A percentile compares a stretch with the other conserved stretches of the same genome.
Evolutionary conservation across 2,113 vertebrate species (phyloP).

Genomic region (Atherinomorus stipes): DNA sequence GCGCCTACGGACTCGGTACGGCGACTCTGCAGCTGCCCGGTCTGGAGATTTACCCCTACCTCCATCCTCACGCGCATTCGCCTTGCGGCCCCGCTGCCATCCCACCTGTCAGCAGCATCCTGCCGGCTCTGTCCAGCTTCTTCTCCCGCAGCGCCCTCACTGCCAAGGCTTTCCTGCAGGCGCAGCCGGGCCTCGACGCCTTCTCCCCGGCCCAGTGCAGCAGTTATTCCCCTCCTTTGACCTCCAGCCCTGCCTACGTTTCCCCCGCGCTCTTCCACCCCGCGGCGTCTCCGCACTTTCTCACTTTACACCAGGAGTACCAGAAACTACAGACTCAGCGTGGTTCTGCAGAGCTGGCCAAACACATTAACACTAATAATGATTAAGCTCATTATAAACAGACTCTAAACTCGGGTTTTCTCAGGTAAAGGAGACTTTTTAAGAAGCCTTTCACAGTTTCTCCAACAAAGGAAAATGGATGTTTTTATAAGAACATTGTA

Average conservation of each 20-base stretch:
- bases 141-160: conserved; percentile 79
- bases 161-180: conserved; percentile 78
- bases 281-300: conserved; percentile 72
- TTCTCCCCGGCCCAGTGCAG: conserved; percentile 63
- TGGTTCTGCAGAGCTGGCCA: conserved; percentile 56
- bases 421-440: conserved; percentile 77
- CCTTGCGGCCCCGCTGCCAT: conserved; percentile 66
- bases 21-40: conserved; percentile 78
- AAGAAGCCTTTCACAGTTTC: conserved; percentile 12
- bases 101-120: conserved; percentile 82
- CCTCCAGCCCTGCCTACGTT: conserved; percentile 62
- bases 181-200: conserved; percentile 73
- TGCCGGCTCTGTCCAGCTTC: conserved; percentile 83
- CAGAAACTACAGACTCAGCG: conserved; percentile 78
- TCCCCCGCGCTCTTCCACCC: conserved; percentile 77
- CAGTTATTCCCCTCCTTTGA: conserved; percentile 65
- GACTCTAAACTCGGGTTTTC: conserved; percentile 59
- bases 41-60: conserved; percentile 80
- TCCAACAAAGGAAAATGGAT: conserved; percentile 9
- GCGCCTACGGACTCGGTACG: conserved; percentile 76
- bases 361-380: conserved; percentile 59
- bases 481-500: conserved; percentile 56
- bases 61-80: conserved; percentile 71
- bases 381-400: conserved; percentile 36
- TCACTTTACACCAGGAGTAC: conserved; percentile 80